Percentiles rank a stretch among this genome's conserved stretches.
phyloP scores from a whole-genome alignment of 1,140 invertebrate genomes.

The Tenebrio molitor region DNA sequence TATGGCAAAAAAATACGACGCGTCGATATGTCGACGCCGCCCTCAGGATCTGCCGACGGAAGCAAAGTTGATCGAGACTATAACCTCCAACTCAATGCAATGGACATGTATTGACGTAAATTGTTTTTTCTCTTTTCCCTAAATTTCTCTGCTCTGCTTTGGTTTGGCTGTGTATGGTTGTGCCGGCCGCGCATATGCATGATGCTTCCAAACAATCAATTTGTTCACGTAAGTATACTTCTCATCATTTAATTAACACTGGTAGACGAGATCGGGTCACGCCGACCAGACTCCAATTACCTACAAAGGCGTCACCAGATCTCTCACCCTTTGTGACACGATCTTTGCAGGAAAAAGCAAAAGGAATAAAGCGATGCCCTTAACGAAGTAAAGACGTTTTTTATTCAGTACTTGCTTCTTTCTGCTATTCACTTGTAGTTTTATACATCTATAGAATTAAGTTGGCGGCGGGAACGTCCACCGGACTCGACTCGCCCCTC shows the following conservation, averaged over 20 bases:
- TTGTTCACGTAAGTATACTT: conserved; percentile 82
- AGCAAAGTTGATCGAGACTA: conserved; percentile 63
- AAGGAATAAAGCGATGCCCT: conserved; percentile 20
- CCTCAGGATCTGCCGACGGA: conserved; percentile 56
- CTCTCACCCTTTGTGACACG: conserved; percentile 22
- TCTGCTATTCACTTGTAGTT: conserved; percentile 46
- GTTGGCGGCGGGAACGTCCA: conserved; percentile 1
- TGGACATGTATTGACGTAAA: conserved; percentile 67
- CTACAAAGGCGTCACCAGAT: conserved; percentile 14
- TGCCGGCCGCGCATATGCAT: conserved; percentile 80
- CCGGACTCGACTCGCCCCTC: neutral
- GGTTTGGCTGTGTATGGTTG: conserved; percentile 78
- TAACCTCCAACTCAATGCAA: conserved; percentile 60
- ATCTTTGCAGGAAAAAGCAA: conserved; percentile 50
- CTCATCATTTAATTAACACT: conserved; percentile 50
- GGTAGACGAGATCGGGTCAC: conserved; percentile 19
- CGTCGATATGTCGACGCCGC: conserved; percentile 18
- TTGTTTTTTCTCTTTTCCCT: conserved; percentile 77
- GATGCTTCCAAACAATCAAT: conserved; percentile 75
- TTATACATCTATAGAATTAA: conserved; percentile 40
- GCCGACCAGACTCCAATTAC: neutral
- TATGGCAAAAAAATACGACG: conserved; percentile 26
- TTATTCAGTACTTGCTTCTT: conserved; percentile 47
- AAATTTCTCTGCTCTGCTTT: conserved; percentile 83
- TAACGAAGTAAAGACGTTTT: conserved; percentile 31